phyloP scores from a whole-genome alignment of 2,797 vertebrate genomes.

The Lutjanus campechanus region DNA sequence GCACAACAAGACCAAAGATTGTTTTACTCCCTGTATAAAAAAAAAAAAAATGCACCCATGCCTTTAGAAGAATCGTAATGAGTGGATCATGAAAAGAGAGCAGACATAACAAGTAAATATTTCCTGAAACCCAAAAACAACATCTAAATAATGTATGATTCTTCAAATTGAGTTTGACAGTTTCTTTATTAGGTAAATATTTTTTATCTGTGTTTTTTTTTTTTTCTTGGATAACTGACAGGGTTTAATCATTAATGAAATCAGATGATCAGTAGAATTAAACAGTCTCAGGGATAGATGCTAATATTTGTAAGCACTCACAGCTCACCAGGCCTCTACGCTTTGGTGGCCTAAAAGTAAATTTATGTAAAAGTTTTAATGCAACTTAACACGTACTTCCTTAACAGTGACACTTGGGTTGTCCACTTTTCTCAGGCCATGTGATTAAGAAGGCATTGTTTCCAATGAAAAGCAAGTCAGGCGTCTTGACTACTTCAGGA shows the following conservation, averaged over 20 bases:
- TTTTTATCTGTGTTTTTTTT: neutral
- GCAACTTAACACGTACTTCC: too few species aligned
- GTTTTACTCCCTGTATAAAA: neutral
- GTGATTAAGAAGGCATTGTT: too few species aligned
- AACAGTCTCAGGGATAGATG: neutral
- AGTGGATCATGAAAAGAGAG: neutral
- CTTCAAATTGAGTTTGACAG: slow-evolving; percentile 4
- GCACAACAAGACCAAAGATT: neutral
- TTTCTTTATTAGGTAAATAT: neutral
- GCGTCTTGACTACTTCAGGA: neutral
- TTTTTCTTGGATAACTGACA: neutral
- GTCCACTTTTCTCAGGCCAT: too few species aligned
- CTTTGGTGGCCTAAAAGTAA: too few species aligned
- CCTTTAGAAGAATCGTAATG: neutral
- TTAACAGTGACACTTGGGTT: too few species aligned
- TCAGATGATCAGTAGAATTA: slow-evolving; percentile 1
- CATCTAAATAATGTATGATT: too few species aligned
- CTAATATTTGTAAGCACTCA: too few species aligned
- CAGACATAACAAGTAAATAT: neutral
- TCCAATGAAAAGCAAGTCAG: too few species aligned
- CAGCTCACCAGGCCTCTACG: too few species aligned
- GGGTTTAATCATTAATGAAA: slow-evolving; percentile 3
- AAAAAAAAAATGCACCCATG: neutral
- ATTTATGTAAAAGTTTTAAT: too few species aligned
- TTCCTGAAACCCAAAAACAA: slow-evolving; percentile 15